phyloP scores from a whole-genome alignment of 1,140 invertebrate species.

The Acromyrmex echinatior region DNA sequence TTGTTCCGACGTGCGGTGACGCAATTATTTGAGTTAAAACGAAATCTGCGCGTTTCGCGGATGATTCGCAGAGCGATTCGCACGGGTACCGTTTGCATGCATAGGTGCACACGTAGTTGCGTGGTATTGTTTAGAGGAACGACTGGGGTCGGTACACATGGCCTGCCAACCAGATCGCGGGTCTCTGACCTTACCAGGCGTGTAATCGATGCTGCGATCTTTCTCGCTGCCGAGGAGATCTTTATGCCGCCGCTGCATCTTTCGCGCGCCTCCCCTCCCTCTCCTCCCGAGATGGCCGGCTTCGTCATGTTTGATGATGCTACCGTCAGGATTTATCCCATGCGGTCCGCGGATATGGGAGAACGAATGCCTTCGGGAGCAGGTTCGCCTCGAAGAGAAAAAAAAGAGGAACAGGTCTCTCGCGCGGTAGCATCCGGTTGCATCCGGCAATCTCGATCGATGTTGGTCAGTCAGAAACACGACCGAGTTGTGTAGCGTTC shows the following conservation, averaged over 20 bases:
- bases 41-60: conserved; percentile 41
- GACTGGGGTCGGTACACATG: conserved; percentile 82
- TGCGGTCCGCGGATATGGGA: background rate
- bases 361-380: conserved; percentile 21
- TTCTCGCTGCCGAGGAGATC: conserved; percentile 53
- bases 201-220: conserved; percentile 83
- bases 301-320: conserved; percentile 2
- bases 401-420: background rate
- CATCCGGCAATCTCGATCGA: conserved; percentile 40
- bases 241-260: conserved; percentile 59
- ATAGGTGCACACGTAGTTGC: conserved; percentile 57
- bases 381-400: background rate
- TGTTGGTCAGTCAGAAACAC: background rate
- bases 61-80: conserved; percentile 58
- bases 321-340: conserved; percentile 21
- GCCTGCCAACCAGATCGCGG: conserved; percentile 84
- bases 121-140: conserved; percentile 75
- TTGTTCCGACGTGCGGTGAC: background rate
- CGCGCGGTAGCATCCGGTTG: conserved; percentile 3
- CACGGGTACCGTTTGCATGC: conserved; percentile 46
- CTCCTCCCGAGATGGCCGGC: background rate
- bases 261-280: background rate
- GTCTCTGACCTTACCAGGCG: conserved; percentile 82
- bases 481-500: background rate
- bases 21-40: background rate